Evolutionary conservation across 2,888 invertebrate species (phyloP), one percentile per base, ranked within the genome.

Genomic region (Drosophila peninsularis): DNA sequence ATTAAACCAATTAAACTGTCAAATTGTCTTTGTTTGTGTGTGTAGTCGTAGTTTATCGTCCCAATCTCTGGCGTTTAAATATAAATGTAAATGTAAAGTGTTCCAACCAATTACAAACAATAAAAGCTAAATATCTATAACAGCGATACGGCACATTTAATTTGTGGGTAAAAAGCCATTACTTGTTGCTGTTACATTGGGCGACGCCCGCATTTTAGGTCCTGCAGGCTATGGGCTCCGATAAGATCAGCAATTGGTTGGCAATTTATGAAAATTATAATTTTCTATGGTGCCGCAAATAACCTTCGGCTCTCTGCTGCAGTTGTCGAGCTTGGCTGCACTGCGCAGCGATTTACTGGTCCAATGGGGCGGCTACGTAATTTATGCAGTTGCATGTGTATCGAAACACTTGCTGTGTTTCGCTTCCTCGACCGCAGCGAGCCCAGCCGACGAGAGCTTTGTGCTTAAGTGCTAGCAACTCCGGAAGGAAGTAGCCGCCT

Each of bases 21-120:
- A 89, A 89, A 75, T 73, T 80, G 72, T 83, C 78, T 88, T 86
- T 86, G 83, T 83, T 88, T 87, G 83, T 83, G 83, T 89, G 89
- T 83, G 87, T 87, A 89, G 89, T 80, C 66, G 84, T 87, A 89
- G 87, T 80, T 83, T 83, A 83, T 83, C 87, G 81, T 71, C 78
- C 34, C 55, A 70, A 70, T 76, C 60, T 73, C 77, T 84, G 71
- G 63, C 63, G 85, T 68, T 82, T 78, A 75, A 88, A 85, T 88
- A 66, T 66, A 69, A 71, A 85, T 80, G 62, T 75, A 74, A 86
- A 89, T 83, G 84, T 83, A 83, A 83, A 83, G 89, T 89, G 83
- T 84, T 84, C 89, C 78, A 78, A 82, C 74, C 69, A 80, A 83
- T 83, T 85, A 70, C 69, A 85, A 88, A 69, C 58, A 83, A 84